Percentiles rank a stretch among this genome's conserved stretches.
These are phyloP conservation scores for Pteruthius melanotis DNA, from an alignment of 2,113 vertebrate genomes.

Conservation along the genomic window DNA sequence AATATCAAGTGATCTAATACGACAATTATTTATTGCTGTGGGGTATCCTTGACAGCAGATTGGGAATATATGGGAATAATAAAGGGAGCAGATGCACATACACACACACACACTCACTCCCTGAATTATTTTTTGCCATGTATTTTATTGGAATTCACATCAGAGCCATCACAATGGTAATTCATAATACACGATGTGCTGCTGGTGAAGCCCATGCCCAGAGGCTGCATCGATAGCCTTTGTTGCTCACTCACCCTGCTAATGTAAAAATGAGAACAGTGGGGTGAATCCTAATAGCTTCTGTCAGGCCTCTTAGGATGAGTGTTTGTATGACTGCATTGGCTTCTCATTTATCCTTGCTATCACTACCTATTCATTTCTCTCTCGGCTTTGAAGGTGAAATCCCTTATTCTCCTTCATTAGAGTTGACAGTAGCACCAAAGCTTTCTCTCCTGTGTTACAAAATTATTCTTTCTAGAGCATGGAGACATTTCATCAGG, in stretches of 20 bases:
- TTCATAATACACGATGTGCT: neutral
- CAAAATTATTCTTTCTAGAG: neutral
- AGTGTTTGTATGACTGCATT: conserved; percentile 49
- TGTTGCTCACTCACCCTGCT: neutral
- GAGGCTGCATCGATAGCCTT: conserved; percentile 13
- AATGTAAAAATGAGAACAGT: conserved; percentile 42
- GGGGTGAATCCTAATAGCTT: conserved; percentile 62
- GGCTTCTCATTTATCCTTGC: conserved; percentile 61
- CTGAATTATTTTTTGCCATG: conserved; percentile 6
- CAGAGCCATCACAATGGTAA: neutral
- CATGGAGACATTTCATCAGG: neutral
- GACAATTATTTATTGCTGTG: neutral
- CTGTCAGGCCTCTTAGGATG: conserved; percentile 13
- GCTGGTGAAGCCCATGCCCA: neutral
- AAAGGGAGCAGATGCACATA: neutral
- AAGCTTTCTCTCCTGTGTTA: neutral
- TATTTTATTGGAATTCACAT: conserved; percentile 47
- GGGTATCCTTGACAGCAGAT: neutral
- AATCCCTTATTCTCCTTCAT: conserved; percentile 61
- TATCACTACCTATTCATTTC: conserved; percentile 56
- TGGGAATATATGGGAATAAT: neutral
- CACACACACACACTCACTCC: neutral
- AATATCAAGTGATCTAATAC: neutral
- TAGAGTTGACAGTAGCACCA: conserved; percentile 19
- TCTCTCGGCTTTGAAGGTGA: conserved; percentile 53